phyloP scores from a whole-genome alignment of 2,797 vertebrate genomes.

The Thaleichthys pacificus region DNA sequence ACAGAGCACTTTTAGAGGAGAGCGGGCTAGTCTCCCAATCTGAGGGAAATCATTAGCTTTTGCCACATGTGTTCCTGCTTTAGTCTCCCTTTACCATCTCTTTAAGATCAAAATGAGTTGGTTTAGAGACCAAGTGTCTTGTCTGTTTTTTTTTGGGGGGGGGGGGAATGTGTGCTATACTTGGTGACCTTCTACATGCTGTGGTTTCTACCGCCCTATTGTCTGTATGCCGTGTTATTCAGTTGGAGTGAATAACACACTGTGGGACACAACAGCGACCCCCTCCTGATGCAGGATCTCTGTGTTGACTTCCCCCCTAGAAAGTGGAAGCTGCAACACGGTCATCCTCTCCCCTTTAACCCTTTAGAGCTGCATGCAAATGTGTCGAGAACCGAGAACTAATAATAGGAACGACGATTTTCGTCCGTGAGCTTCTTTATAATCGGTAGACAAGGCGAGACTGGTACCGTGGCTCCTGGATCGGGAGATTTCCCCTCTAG shows the following conservation, averaged over 20 bases:
- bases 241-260: slow-evolving; percentile 23
- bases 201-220: slow-evolving; percentile 44
- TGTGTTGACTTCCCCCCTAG: background rate
- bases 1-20: slow-evolving; percentile 26
- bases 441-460: slow-evolving; percentile 15
- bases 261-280: slow-evolving; percentile 64
- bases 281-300: slow-evolving; percentile 27
- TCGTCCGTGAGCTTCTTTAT: too few relatives aligned
- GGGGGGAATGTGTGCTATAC: slow-evolving; percentile 61
- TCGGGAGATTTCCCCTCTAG: slow-evolving; percentile 20
- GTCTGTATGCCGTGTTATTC: slow-evolving; percentile 72
- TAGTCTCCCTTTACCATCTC: slow-evolving; percentile 7
- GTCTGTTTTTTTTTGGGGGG: slow-evolving; percentile 25
- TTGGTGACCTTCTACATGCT: slow-evolving; percentile 72
- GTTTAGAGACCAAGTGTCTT: background rate
- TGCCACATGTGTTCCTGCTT: slow-evolving; percentile 17
- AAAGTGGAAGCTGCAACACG: too few relatives aligned
- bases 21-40: slow-evolving; percentile 24
- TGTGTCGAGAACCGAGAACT: slow-evolving; percentile 6
- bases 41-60: slow-evolving; percentile 37
- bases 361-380: slow-evolving; percentile 1
- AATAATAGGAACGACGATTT: too few relatives aligned
- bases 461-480: slow-evolving; percentile 23
- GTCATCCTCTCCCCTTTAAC: slow-evolving; percentile 37
- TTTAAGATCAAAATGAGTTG: slow-evolving; percentile 4